Evolutionary conservation across 2,888 invertebrate species (phyloP), one percentile per base, ranked within the genome.

Genomic region (Digitonthophagus gazella): DNA sequence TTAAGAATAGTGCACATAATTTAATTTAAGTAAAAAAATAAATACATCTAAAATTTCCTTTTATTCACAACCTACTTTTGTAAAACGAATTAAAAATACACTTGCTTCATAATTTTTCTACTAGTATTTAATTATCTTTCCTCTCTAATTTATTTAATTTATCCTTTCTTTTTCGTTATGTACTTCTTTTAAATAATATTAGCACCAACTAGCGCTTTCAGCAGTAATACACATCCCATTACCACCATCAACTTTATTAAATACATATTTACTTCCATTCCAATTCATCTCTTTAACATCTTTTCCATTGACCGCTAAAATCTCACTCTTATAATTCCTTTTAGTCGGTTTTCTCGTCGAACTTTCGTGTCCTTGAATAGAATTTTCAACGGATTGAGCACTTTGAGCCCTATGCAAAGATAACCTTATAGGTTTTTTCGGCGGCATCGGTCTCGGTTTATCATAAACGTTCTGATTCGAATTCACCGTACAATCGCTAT

Each of bases 381-480:
- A 75, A 0, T 79, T 74, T 72, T 86, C 86, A 0, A 93, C 87
- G 0, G 92, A 92, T 78, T 93, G 93, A 64, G 93, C 86, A 80
- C 93, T 94, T 72, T 92, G 89, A 0, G 95, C 93, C 75, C 93
- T 89, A 79, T 95, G 95, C 65, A 95, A 82, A 0, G 94, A 95
- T 56, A 95, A 83, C 6, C 95, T 86, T 64, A 94, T 81, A 0
- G 95, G 95, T 79, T 95, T 95, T 76, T 94, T 91, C 15, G 95
- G 95, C 2, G 95, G 95, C 11, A 91, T 90, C 0, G 94, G 93
- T 67, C 92, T 85, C 1, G 87, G 84, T 71, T 87, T 87, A 5
- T 78, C 79, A 44, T 44, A 44, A 44, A 44, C 28, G 54, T 77
- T 76, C 69, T 76, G 75, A 44, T 74, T 72, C 0, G 86, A 85